Evolutionary conservation across 2,797 vertebrate species (phyloP).

Genomic region (Cephalopachus bancanus): DNA sequence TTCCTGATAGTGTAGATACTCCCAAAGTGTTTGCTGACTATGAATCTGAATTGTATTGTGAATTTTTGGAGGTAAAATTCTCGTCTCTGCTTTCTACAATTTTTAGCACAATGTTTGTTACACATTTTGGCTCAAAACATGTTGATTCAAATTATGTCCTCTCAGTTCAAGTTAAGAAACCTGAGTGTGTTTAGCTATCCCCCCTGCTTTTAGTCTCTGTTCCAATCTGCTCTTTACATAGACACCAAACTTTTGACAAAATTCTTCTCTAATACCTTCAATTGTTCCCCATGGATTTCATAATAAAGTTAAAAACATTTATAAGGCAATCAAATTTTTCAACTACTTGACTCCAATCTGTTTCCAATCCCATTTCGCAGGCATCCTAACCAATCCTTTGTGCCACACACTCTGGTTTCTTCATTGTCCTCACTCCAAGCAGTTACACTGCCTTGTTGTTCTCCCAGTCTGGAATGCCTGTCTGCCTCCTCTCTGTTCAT

Average conservation of each 20-base stretch:
- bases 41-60: not conserved
- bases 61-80: not conserved
- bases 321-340: not conserved
- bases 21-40: not conserved
- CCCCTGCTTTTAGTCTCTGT: not conserved
- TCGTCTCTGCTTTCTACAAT: not conserved
- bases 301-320: not conserved
- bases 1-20: not conserved
- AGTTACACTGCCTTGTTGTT: not conserved
- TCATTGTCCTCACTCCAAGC: not conserved
- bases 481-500: not conserved
- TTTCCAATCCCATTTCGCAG: not conserved
- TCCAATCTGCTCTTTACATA: not conserved
- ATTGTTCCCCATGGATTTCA: not conserved
- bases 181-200: not conserved
- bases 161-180: not conserved
- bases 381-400: no score
- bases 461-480: rapidly evolving
- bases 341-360: not conserved
- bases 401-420: rapidly evolving
- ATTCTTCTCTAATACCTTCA: not conserved
- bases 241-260: not conserved
- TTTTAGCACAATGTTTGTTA: not conserved
- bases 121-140: no score
- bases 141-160: not conserved